Evolutionary conservation across 2,113 vertebrate species (phyloP).

Genomic region (Cavia porcellus): DNA sequence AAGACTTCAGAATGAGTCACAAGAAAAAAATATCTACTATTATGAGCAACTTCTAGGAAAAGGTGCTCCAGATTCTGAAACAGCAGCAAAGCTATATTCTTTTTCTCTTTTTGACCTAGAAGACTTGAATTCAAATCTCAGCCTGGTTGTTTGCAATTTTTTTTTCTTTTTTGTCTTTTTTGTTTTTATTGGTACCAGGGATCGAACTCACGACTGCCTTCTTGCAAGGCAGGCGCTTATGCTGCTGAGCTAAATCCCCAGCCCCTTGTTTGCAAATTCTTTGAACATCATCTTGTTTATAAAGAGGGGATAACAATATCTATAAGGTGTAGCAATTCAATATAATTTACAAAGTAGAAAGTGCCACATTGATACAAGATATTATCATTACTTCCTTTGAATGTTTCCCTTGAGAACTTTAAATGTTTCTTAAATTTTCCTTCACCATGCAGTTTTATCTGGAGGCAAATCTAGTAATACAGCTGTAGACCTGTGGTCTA

Average conservation of each 20-base stretch:
- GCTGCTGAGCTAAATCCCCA: too few species aligned
- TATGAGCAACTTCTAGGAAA: constrained; percentile 69
- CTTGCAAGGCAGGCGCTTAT: too few species aligned
- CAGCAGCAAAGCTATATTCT: not conserved
- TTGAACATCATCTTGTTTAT: not conserved
- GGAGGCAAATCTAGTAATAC: not conserved
- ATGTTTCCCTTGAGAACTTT: constrained; percentile 3
- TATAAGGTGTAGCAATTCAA: not conserved
- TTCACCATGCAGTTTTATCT: not conserved
- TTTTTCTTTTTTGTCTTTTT: too few species aligned
- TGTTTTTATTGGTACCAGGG: too few species aligned
- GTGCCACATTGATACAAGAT: not conserved
- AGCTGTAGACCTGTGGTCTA: not conserved
- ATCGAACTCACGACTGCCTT: too few species aligned
- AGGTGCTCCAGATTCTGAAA: constrained; percentile 48
- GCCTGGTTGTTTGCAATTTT: too few species aligned
- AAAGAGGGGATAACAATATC: constrained; percentile 14
- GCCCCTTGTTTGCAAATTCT: constrained; percentile 19
- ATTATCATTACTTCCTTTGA: constrained; percentile 62
- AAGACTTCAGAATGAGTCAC: constrained; percentile 72
- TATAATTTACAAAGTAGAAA: constrained; percentile 43
- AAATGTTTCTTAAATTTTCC: constrained; percentile 52
- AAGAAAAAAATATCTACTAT: constrained; percentile 63
- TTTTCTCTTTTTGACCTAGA: not conserved
- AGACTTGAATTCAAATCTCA: constrained; percentile 29